A percentile compares a stretch with the other conserved stretches of the same genome.
Evolutionary conservation across 1,140 invertebrate species (phyloP).

Genomic region (Papilio dardanus): DNA sequence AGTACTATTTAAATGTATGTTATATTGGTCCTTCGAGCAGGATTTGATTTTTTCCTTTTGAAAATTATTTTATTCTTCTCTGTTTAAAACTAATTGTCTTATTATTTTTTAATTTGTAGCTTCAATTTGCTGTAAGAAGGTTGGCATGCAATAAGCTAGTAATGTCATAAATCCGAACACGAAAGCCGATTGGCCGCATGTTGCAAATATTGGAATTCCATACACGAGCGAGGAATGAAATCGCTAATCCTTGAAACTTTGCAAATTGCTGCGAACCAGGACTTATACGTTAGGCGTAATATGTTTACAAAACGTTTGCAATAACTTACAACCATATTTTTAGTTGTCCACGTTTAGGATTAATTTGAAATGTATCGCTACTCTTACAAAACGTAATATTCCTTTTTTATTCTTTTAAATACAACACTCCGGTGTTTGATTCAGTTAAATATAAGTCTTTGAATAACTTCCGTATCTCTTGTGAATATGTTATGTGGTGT

Average conservation of each 20-base stretch:
- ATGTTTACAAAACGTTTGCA: neutral
- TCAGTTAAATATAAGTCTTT: too few species aligned
- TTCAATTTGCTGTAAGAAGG: neutral
- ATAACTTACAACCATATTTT: neutral
- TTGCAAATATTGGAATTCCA: conserved; percentile 21
- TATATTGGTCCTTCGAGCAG: too few species aligned
- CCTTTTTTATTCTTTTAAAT: too few species aligned
- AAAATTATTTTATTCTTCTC: neutral
- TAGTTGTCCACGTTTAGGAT: too few species aligned
- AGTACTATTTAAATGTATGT: too few species aligned
- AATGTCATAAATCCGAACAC: conserved; percentile 26
- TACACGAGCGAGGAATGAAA: conserved; percentile 5
- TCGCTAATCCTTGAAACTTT: conserved; percentile 21
- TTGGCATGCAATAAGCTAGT: conserved; percentile 23
- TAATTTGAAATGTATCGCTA: too few species aligned
- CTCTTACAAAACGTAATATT: too few species aligned
- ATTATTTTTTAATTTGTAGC: neutral
- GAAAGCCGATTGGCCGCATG: conserved; percentile 6
- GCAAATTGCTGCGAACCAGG: neutral
- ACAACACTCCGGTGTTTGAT: too few species aligned
- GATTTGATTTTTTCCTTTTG: neutral
- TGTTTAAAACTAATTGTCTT: neutral
- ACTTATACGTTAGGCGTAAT: neutral
- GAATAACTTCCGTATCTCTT: too few species aligned
- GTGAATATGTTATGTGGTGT: too few species aligned